These are phyloP conservation scores for Apis laboriosa DNA, from an alignment of 1,140 invertebrate species.

Conservation along the genomic window DNA sequence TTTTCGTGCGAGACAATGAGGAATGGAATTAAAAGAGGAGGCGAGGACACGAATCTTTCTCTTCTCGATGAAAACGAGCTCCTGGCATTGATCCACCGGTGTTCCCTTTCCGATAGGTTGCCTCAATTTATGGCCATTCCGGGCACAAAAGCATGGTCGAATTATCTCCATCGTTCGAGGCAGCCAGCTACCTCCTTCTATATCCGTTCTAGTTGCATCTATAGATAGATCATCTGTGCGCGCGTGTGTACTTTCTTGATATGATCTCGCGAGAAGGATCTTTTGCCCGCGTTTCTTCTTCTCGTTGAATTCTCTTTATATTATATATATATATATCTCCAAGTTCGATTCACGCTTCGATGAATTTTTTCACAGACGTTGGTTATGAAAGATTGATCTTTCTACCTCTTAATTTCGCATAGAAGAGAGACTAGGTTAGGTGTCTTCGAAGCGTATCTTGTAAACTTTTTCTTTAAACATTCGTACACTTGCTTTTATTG, in stretches of 20 bases:
- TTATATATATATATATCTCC: neutral
- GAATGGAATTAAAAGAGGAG: conserved; percentile 14
- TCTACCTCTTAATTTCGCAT: neutral
- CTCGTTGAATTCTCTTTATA: neutral
- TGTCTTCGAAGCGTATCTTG: neutral
- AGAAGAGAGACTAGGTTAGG: neutral
- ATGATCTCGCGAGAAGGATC: conserved; percentile 25
- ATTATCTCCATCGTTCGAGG: conserved; percentile 49
- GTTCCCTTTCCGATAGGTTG: conserved; percentile 43
- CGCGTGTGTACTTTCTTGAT: neutral
- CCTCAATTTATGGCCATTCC: conserved; percentile 59
- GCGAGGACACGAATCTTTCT: neutral
- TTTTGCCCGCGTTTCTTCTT: neutral
- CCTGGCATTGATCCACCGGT: conserved; percentile 23
- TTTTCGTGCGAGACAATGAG: conserved; percentile 19
- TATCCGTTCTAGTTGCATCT: neutral
- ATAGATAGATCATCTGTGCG: neutral
- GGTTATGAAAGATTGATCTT: neutral
- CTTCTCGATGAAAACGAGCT: conserved; percentile 7
- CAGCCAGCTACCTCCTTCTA: neutral
- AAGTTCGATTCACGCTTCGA: neutral
- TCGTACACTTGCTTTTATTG: neutral
- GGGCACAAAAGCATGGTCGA: conserved; percentile 57
- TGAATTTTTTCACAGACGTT: neutral
- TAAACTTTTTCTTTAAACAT: neutral